These are phyloP conservation scores for Lepidochrysops patricia DNA, from an alignment of 2,888 invertebrate genomes.

Conservation along the genomic window DNA sequence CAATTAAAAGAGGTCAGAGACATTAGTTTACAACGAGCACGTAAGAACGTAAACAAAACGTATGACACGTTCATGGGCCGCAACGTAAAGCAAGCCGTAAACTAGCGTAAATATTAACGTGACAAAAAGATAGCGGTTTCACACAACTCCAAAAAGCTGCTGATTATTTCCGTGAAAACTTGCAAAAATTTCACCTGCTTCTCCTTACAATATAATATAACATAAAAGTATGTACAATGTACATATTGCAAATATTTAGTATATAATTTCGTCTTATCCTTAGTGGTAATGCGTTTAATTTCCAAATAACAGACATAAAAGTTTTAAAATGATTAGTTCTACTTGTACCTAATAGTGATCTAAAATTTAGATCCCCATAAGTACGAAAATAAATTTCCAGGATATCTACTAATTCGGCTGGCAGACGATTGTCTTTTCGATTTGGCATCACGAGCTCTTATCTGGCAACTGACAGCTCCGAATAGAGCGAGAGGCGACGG, in stretches of 20 bases:
- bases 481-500: conserved; percentile 29
- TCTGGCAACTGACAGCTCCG: conserved; percentile 46
- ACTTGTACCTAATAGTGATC: too few species aligned
- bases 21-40: not conserved
- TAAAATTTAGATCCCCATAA: conserved; percentile 14
- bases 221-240: too few species aligned
- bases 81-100: not conserved
- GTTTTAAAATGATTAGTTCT: too few species aligned
- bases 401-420: conserved; percentile 44
- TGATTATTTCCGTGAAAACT: not conserved
- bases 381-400: conserved; percentile 29
- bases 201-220: too few species aligned
- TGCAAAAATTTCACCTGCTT: not conserved
- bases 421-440: conserved; percentile 44
- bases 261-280: too few species aligned
- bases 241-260: too few species aligned
- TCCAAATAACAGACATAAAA: too few species aligned
- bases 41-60: not conserved
- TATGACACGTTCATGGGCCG: not conserved
- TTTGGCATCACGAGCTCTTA: conserved; percentile 36
- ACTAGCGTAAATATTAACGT: not conserved
- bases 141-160: not conserved
- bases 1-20: not conserved
- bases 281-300: too few species aligned
- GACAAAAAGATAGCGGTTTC: not conserved